Evolutionary conservation across 2,113 vertebrate genomes (phyloP).

Genomic region (Microtus pennsylvanicus): DNA sequence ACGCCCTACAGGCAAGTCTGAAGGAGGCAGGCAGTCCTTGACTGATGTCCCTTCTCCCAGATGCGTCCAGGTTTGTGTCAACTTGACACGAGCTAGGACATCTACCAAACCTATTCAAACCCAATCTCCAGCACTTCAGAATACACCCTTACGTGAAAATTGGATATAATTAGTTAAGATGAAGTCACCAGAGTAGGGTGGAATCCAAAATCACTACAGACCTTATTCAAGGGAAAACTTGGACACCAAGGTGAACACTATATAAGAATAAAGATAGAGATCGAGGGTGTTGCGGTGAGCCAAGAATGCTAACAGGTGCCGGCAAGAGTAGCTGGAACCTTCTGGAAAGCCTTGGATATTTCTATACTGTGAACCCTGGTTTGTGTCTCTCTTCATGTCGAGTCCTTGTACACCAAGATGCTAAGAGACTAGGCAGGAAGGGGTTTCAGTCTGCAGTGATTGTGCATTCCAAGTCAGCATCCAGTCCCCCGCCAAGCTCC

Average conservation of each 20-base stretch:
- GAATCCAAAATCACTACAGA: background rate
- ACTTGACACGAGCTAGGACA: background rate
- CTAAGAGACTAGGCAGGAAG: background rate
- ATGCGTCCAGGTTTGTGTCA: background rate
- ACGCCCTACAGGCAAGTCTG: background rate
- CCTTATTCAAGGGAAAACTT: background rate
- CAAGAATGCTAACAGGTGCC: background rate
- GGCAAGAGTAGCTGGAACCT: background rate
- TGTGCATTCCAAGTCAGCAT: background rate
- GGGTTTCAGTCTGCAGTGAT: background rate
- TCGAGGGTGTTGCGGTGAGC: rapidly evolving
- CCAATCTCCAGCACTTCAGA: background rate
- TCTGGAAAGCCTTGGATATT: background rate
- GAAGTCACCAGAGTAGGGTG: background rate
- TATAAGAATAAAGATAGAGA: background rate
- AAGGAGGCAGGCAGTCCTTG: background rate
- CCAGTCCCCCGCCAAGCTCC: background rate
- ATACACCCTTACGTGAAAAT: background rate
- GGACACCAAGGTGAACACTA: background rate
- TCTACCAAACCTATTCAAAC: background rate
- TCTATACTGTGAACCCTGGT: background rate
- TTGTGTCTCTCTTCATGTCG: background rate
- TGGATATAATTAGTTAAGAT: background rate
- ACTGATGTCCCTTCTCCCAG: background rate
- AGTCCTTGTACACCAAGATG: background rate